These are phyloP conservation scores for Neuroterus valhalla DNA, from an alignment of 1,140 invertebrate species.

Conservation along the genomic window DNA sequence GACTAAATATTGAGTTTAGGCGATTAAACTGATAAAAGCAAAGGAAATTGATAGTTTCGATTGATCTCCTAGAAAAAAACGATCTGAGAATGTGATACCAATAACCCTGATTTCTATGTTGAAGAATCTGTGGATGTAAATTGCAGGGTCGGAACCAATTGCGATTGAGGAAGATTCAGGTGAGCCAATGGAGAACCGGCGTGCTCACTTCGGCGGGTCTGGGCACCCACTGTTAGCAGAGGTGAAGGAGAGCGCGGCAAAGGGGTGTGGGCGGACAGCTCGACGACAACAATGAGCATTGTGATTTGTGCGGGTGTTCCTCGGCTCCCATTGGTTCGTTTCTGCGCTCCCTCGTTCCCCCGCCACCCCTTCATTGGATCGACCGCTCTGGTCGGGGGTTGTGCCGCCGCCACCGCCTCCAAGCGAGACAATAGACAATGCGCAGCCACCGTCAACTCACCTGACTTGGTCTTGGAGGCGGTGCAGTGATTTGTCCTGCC, in stretches of 20 bases:
- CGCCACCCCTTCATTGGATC: constrained; percentile 53
- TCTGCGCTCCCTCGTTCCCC: constrained; percentile 57
- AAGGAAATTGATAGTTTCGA: no score
- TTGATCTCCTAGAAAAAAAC: no score
- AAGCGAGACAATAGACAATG: constrained; percentile 71
- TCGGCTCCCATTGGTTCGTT: constrained; percentile 65
- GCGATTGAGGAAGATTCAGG: background rate
- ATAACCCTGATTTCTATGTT: no score
- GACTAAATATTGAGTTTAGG: no score
- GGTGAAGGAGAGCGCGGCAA: constrained; percentile 42
- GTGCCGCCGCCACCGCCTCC: constrained; percentile 62
- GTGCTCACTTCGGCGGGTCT: background rate
- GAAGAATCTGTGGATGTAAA: background rate
- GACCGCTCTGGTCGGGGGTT: constrained; percentile 61
- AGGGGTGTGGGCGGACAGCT: constrained; percentile 68
- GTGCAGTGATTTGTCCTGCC: background rate
- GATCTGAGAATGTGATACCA: no score
- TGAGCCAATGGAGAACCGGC: constrained; percentile 20
- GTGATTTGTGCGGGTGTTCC: constrained; percentile 74
- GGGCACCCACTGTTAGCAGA: constrained; percentile 41
- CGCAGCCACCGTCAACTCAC: constrained; percentile 52
- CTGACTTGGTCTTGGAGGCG: constrained; percentile 33
- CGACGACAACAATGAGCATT: constrained; percentile 75
- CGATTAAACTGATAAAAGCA: no score
- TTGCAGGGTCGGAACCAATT: background rate